Evolutionary conservation across 2,797 vertebrate genomes (phyloP).

Genomic region (Malacoctenus gilli): DNA sequence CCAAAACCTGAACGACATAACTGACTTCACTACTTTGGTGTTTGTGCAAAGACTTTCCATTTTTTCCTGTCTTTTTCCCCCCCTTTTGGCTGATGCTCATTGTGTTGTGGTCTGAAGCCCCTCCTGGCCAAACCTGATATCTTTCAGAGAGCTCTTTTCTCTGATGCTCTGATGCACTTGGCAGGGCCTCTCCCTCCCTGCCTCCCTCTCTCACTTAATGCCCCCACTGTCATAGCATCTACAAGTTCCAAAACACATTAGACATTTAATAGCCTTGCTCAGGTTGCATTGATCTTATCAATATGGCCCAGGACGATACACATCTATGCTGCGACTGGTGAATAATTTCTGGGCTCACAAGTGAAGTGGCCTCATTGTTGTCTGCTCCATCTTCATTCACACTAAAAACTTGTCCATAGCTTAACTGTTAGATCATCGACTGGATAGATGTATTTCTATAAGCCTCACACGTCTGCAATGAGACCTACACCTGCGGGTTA

Average conservation of each 20-base stretch:
- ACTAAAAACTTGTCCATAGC: slow-evolving; percentile 26
- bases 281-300: slow-evolving; percentile 81
- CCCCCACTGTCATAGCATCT: slow-evolving; percentile 80
- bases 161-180: slow-evolving; percentile 77
- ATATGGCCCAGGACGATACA: slow-evolving; percentile 69
- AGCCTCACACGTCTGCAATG: slow-evolving; percentile 16
- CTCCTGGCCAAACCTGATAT: slow-evolving; percentile 78
- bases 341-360: slow-evolving; percentile 59
- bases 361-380: slow-evolving; percentile 48
- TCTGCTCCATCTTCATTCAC: slow-evolving; percentile 43
- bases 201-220: slow-evolving; percentile 55
- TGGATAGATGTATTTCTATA: slow-evolving; percentile 13
- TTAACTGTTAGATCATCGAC: slow-evolving; percentile 31
- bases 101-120: slow-evolving; percentile 66
- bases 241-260: slow-evolving; percentile 82
- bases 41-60: slow-evolving; percentile 64
- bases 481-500: slow-evolving; percentile 22
- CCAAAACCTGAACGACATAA: slow-evolving; percentile 49
- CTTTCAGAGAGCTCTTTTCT: slow-evolving; percentile 71
- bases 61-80: slow-evolving; percentile 32
- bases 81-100: slow-evolving; percentile 42
- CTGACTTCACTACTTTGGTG: slow-evolving; percentile 42
- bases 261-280: slow-evolving; percentile 82
- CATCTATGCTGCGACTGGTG: slow-evolving; percentile 61
- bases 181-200: slow-evolving; percentile 45